Evolutionary conservation across 2,888 invertebrate species (phyloP), one percentile per base, ranked within the genome.

Genomic region (Eupithecia abbreviata): DNA sequence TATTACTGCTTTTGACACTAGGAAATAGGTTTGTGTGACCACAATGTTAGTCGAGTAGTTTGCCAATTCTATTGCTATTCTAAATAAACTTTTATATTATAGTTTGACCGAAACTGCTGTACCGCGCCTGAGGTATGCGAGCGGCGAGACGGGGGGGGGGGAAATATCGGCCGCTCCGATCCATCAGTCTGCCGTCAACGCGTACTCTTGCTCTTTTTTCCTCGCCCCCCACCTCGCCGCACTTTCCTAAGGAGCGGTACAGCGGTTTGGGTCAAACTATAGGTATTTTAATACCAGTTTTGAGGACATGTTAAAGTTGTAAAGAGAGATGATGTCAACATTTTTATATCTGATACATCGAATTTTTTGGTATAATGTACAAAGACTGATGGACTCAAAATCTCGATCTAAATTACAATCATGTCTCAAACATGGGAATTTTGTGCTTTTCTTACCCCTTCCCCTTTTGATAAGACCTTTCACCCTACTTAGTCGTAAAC

Each of bases 401-500:
- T 51, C 6, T 66, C 2, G 6, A 18, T 42, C 0, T 3, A 43
- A 66, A 5, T 66, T 41, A 41, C 15, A 6, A 43, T 43, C n/a
- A 66, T 66, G 42, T 68, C 45, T 45, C 43, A n/a, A 68, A 4
- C 18, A n/a, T 47, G 18, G 18, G 7, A 18, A 7, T 49, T 66
- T 77, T 73, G 72, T 80, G 78, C 82, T 81, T 81, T 84, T 83
- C 78, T 82, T 81, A 79, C 81, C 83, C 78, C 74, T 80, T 84
- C 80, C 82, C 76, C 42, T 84, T 82, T 86, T 90, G 88, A 90
- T 90, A 88, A 90, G 83, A 83, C 88, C 86, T 86, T 87, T 84
- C 81, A 90, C 91, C 92, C 90, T 90, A 92, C 90, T 90, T 87
- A 85, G 84, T 87, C 83, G 84, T 85, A 85, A 88, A 88, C 86